Conservation (phyloP, 1,140 invertebrate genomes). For the Pseudoatta argentina region DNA sequence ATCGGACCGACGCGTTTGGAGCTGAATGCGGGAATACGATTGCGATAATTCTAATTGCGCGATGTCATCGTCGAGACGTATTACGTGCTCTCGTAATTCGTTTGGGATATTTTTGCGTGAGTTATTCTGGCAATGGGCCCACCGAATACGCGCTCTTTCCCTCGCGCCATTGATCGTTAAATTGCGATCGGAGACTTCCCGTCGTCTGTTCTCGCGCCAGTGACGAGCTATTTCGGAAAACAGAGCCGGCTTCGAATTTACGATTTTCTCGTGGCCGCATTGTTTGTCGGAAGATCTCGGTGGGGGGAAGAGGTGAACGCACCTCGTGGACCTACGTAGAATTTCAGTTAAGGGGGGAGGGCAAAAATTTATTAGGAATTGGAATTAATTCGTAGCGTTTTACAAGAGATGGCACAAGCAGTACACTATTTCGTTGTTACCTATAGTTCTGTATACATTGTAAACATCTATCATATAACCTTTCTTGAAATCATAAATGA, state of each 20-base stretch:
- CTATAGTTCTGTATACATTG: too few relatives aligned
- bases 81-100: conserved; percentile 66
- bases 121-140: conserved; percentile 63
- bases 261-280: neutral
- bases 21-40: neutral
- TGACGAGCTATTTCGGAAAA: neutral
- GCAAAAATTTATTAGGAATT: too few relatives aligned
- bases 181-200: neutral
- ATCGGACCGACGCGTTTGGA: neutral
- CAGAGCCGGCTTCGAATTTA: neutral
- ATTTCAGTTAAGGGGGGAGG: too few relatives aligned
- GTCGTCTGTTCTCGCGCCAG: conserved; percentile 21
- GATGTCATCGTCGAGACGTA: conserved; percentile 37
- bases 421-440: too few relatives aligned
- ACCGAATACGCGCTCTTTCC: conserved; percentile 10
- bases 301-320: neutral
- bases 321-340: too few relatives aligned
- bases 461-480: too few relatives aligned
- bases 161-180: neutral
- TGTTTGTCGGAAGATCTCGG: neutral
- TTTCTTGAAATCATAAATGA: too few relatives aligned
- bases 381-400: too few relatives aligned
- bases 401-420: too few relatives aligned
- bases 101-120: conserved; percentile 68
- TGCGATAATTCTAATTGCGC: conserved; percentile 31